Percentiles rank a stretch among this genome's conserved stretches.
Evolutionary conservation across 1,140 invertebrate species (phyloP).

Genomic region (Bathynomus jamesi): DNA sequence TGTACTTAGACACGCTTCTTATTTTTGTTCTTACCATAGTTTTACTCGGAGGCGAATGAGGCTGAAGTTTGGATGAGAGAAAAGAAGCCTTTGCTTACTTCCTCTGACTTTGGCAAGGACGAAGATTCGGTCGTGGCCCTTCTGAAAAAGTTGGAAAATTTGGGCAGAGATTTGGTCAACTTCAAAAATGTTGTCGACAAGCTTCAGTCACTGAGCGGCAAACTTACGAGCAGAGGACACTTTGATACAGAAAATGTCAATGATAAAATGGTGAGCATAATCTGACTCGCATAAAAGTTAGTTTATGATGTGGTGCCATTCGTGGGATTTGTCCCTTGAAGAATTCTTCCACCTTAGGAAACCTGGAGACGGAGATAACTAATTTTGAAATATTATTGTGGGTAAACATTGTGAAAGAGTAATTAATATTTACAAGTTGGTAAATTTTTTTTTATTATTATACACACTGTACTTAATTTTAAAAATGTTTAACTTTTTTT

Average conservation of each 20-base stretch:
- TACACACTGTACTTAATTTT: neutral
- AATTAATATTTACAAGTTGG: no score
- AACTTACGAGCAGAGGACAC: constrained; percentile 63
- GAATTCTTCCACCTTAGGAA: no score
- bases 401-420: no score
- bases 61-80: constrained; percentile 79
- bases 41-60: constrained; percentile 77
- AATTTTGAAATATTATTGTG: no score
- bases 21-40: constrained; percentile 49
- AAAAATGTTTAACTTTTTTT: neutral
- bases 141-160: constrained; percentile 65
- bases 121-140: constrained; percentile 73
- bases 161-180: constrained; percentile 66
- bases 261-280: constrained; percentile 50
- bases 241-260: constrained; percentile 69
- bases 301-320: no score
- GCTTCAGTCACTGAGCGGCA: constrained; percentile 56
- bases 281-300: no score
- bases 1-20: no score
- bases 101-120: constrained; percentile 72
- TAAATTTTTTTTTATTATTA: no score
- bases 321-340: no score
- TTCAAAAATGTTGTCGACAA: constrained; percentile 62
- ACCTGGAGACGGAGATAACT: no score
- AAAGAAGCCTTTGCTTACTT: constrained; percentile 64